Conservation (phyloP, 1,140 invertebrate genomes). For the Octopus sinensis region DNA sequence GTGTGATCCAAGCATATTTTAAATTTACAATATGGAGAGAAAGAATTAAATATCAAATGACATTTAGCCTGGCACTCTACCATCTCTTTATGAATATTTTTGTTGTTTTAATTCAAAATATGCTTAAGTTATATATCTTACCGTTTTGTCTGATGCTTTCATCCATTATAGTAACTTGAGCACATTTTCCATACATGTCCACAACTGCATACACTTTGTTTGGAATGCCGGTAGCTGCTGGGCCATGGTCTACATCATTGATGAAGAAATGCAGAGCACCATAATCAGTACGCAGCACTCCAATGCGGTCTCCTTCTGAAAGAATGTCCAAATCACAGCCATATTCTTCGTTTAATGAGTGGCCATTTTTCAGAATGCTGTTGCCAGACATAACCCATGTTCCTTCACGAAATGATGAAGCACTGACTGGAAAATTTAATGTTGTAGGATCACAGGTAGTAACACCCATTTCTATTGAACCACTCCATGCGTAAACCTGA, state of each 20-base stretch:
- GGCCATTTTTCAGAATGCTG: slow-evolving; percentile 79
- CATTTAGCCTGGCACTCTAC: too few species aligned
- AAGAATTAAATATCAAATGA: too few species aligned
- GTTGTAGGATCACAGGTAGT: slow-evolving; percentile 79
- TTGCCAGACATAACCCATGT: slow-evolving; percentile 88
- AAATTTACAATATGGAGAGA: too few species aligned
- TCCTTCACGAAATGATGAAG: slow-evolving; percentile 76
- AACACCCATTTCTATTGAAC: slow-evolving; percentile 87
- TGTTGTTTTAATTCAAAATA: too few species aligned
- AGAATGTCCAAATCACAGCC: slow-evolving; percentile 75
- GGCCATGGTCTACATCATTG: slow-evolving; percentile 82
- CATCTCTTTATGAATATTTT: too few species aligned
- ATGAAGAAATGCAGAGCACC: slow-evolving; percentile 84
- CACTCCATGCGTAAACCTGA: slow-evolving; percentile 72
- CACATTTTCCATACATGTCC: slow-evolving; percentile 89
- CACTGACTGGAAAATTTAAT: slow-evolving; percentile 77
- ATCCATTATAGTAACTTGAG: slow-evolving; percentile 70
- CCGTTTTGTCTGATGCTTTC: slow-evolving; percentile 25
- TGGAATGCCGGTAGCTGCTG: slow-evolving; percentile 77
- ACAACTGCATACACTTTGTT: slow-evolving; percentile 77
- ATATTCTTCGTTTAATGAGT: slow-evolving; percentile 76
- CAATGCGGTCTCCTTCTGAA: slow-evolving; percentile 74
- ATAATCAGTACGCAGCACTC: slow-evolving; percentile 56
- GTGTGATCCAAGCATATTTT: too few species aligned
- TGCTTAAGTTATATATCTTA: background rate